These are phyloP conservation scores for Champsocephalus esox DNA, from an alignment of 2,797 vertebrate genomes.

Conservation along the genomic window DNA sequence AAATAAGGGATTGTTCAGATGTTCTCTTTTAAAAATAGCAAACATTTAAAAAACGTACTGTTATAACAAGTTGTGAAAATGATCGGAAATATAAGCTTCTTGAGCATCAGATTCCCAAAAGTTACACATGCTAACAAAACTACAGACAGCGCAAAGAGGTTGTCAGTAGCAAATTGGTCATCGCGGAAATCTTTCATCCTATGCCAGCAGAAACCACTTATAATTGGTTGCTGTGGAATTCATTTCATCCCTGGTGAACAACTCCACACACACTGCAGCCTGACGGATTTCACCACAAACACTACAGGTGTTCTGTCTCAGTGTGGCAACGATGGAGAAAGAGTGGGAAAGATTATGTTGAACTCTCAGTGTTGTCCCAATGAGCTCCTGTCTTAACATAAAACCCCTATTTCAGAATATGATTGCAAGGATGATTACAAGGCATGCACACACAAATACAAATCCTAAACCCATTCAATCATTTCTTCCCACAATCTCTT, in stretches of 20 bases:
- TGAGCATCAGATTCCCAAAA: slow-evolving; percentile 22
- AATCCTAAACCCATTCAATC: neutral
- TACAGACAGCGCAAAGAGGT: slow-evolving; percentile 54
- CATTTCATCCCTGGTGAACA: slow-evolving; percentile 67
- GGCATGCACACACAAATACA: neutral
- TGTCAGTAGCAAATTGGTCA: slow-evolving; percentile 62
- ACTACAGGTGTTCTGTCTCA: slow-evolving; percentile 58
- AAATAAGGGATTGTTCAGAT: neutral
- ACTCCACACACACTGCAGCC: slow-evolving; percentile 57
- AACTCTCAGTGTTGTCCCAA: slow-evolving; percentile 5
- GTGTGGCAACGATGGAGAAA: slow-evolving; percentile 36
- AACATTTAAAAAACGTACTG: too few relatives aligned
- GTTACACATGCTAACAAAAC: slow-evolving; percentile 33
- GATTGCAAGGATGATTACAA: slow-evolving; percentile 3
- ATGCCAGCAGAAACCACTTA: slow-evolving; percentile 66
- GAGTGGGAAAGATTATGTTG: slow-evolving; percentile 21
- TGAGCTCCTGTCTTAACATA: slow-evolving; percentile 19
- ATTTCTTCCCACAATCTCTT: slow-evolving; percentile 6
- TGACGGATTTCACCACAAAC: slow-evolving; percentile 74
- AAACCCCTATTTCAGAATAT: slow-evolving; percentile 24
- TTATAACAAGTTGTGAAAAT: neutral
- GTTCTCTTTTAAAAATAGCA: too few relatives aligned
- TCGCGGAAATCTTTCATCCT: slow-evolving; percentile 72
- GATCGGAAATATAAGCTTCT: neutral
- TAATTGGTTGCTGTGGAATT: slow-evolving; percentile 86